Evolutionary conservation across 2,113 vertebrate species (phyloP).

Genomic region (Garra rufa): DNA sequence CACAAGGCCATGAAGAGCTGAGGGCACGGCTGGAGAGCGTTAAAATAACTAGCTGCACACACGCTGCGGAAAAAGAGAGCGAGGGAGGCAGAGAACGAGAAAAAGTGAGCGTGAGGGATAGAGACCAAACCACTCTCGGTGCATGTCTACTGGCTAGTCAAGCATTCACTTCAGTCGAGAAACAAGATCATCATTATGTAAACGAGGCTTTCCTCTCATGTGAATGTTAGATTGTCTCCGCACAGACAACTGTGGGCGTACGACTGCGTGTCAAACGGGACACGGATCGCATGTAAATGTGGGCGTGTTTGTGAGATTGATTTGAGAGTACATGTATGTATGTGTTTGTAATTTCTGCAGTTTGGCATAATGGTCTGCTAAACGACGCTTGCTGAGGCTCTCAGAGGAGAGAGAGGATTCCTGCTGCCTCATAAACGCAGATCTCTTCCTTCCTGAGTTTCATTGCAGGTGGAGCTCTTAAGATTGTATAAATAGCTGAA

Average conservation of each 20-base stretch:
- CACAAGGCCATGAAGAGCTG: slow-evolving; percentile 58
- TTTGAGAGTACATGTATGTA: slow-evolving; percentile 39
- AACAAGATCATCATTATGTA: slow-evolving; percentile 42
- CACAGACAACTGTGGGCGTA: slow-evolving; percentile 17
- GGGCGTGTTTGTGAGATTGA: slow-evolving; percentile 28
- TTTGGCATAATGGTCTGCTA: slow-evolving; percentile 17
- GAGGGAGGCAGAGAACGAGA: slow-evolving; percentile 14
- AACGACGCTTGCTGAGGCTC: not conserved
- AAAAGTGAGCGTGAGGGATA: slow-evolving; percentile 7
- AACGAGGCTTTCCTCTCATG: slow-evolving; percentile 30
- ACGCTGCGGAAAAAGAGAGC: slow-evolving; percentile 61
- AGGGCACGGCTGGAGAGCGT: slow-evolving; percentile 48
- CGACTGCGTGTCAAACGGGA: slow-evolving; percentile 10
- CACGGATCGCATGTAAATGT: slow-evolving; percentile 21
- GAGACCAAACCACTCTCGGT: not conserved
- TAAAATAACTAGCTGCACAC: slow-evolving; percentile 32
- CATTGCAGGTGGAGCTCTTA: not conserved
- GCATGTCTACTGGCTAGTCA: slow-evolving; percentile 40
- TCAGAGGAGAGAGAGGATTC: not conserved
- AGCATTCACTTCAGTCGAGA: slow-evolving; percentile 36
- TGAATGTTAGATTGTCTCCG: slow-evolving; percentile 2
- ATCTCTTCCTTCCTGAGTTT: slow-evolving; percentile 1
- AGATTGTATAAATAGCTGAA: not conserved
- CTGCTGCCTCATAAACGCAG: not conserved
- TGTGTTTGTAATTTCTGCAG: slow-evolving; percentile 10